These are phyloP conservation scores for Corynorhinus townsendii DNA, from an alignment of 2,113 vertebrate genomes.

Conservation along the genomic window DNA sequence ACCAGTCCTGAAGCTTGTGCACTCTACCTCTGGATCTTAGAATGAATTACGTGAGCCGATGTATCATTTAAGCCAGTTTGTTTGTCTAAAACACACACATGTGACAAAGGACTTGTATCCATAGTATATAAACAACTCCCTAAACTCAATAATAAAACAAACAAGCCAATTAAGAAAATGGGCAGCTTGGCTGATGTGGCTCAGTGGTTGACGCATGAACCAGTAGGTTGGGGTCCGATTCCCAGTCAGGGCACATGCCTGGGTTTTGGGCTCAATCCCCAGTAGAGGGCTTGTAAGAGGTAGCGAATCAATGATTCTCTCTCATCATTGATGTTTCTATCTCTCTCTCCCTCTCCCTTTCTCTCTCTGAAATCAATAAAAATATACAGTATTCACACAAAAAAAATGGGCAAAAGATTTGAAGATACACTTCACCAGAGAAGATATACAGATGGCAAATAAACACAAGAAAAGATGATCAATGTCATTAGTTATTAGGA, in stretches of 20 bases:
- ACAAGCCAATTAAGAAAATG: background rate
- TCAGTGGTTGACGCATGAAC: too few species aligned
- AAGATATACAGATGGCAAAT: background rate
- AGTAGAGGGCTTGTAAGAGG: too few species aligned
- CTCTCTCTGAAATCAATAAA: too few species aligned
- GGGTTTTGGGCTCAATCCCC: too few species aligned
- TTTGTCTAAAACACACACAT: background rate
- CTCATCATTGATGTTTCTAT: too few species aligned
- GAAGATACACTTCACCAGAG: background rate
- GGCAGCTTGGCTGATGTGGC: background rate
- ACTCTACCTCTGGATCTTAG: background rate
- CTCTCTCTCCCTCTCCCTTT: too few species aligned
- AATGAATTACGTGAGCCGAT: background rate
- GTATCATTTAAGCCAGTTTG: background rate
- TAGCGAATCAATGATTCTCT: too few species aligned
- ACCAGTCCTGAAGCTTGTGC: background rate
- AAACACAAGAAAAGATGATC: background rate
- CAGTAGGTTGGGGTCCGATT: too few species aligned
- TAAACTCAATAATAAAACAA: background rate
- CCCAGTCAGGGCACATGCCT: too few species aligned
- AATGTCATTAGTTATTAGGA: background rate
- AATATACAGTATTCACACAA: background rate
- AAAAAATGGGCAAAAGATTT: background rate
- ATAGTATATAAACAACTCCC: background rate
- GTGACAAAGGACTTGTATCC: background rate